Evolutionary conservation across 2,888 invertebrate species (phyloP), one percentile per base, ranked within the genome.

Genomic region (Melanotus villosus): DNA sequence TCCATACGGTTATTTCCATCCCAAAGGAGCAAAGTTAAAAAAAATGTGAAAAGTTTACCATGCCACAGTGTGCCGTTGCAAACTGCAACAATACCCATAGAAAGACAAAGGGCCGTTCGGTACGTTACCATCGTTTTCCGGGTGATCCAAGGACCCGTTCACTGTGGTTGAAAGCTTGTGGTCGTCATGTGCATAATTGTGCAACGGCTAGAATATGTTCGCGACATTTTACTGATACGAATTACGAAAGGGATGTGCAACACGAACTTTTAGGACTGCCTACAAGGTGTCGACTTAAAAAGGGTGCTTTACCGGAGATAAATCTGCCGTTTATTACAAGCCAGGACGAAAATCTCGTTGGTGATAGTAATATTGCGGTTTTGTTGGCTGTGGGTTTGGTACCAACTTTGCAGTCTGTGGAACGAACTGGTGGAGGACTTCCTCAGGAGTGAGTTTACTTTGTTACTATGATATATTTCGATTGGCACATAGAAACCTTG

Each of bases 1-100:
- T n/a, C n/a, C n/a, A n/a, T n/a, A n/a, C n/a, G n/a, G n/a, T n/a
- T n/a, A n/a, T n/a, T n/a, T n/a, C n/a, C n/a, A n/a, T n/a, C n/a
- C n/a, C n/a, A n/a, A n/a, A n/a, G n/a, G n/a, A n/a, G n/a, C n/a
- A n/a, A n/a, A n/a, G n/a, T n/a, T n/a, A n/a, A n/a, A n/a, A 45
- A 59, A 0, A 18, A 62, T 62, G 62, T 47, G 56, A 32, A 32
- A 12, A 12, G 9, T 43, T 14, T 16, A 74, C 43, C 62, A 88
- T 88, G 88, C 88, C 88, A 79, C 88, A 89, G 85, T 88, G 88
- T 82, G 88, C 88, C 70, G 87, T 89, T 62, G 84, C 85, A 74
- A 86, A 86, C 76, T 88, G 88, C 81, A 86, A 86, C 76, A 88
- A 88, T 78, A 87, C 88, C 78, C 88, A 88, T 80, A 85, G 88